Evolutionary conservation across 2,888 invertebrate genomes (phyloP).

Genomic region (Mesochorus sp.): DNA sequence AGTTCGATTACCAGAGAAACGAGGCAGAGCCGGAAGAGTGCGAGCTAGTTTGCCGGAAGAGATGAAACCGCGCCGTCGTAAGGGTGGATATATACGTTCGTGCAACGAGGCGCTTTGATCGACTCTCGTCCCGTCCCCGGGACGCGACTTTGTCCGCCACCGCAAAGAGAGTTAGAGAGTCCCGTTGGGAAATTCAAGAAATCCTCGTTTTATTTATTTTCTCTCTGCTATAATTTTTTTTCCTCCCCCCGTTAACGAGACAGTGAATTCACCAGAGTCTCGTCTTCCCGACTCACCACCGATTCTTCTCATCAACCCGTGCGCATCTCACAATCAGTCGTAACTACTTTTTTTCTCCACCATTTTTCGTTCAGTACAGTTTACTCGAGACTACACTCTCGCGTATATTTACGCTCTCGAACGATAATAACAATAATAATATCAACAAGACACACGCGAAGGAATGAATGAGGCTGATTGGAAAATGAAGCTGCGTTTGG

Average conservation of each 20-base stretch:
- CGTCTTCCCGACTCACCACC: slow-evolving; percentile 52
- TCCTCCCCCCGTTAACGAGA: slow-evolving; percentile 46
- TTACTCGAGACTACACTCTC: slow-evolving; percentile 2
- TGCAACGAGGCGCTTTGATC: slow-evolving; percentile 69
- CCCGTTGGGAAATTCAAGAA: slow-evolving; percentile 64
- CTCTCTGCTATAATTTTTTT: slow-evolving; percentile 20
- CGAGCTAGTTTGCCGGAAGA: slow-evolving; percentile 14
- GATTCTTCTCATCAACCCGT: slow-evolving; percentile 52
- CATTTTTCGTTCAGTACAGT: slow-evolving; percentile 33
- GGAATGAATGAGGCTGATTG: slow-evolving; percentile 30
- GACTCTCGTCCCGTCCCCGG: slow-evolving; percentile 58
- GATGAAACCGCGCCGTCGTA: slow-evolving; percentile 51
- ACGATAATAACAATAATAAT: slow-evolving; percentile 34
- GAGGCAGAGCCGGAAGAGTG: slow-evolving; percentile 26
- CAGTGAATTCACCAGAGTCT: slow-evolving; percentile 38
- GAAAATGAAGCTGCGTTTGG: slow-evolving; percentile 28
- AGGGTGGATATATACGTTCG: slow-evolving; percentile 46
- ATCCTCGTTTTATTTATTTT: slow-evolving; percentile 60
- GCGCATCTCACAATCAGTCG: slow-evolving; percentile 31
- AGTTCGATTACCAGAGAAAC: slow-evolving; percentile 60
- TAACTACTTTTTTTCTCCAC: slow-evolving; percentile 40
- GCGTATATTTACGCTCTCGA: slow-evolving; percentile 7
- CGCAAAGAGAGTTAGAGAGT: slow-evolving; percentile 39
- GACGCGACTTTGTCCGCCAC: slow-evolving; percentile 56
- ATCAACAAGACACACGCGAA: slow-evolving; percentile 18